Evolutionary conservation across 2,797 vertebrate genomes (phyloP).

Genomic region (Okamejei kenojei): DNA sequence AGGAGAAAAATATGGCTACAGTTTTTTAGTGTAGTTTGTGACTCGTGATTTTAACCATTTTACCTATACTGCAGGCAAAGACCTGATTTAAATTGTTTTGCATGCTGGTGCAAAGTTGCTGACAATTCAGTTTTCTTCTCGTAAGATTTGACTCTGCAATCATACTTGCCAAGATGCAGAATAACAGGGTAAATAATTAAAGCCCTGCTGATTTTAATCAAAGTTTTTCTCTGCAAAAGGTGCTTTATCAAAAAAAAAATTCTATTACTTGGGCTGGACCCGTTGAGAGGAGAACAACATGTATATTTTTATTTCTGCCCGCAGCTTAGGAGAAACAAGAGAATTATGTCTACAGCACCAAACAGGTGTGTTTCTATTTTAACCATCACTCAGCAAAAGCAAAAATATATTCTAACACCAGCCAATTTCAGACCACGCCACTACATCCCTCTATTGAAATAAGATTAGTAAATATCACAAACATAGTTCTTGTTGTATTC

Average conservation of each 20-base stretch:
- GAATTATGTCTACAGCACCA: neutral
- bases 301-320: neutral
- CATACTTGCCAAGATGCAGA: neutral
- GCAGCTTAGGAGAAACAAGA: neutral
- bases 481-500: neutral
- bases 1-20: neutral
- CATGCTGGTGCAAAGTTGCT: neutral
- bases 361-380: too few species aligned
- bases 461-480: neutral
- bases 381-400: neutral
- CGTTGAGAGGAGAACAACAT: neutral
- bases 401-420: neutral
- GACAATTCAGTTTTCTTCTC: neutral
- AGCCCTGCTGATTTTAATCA: neutral
- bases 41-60: neutral
- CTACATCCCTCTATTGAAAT: neutral
- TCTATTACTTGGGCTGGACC: constrained; percentile 6
- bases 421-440: neutral
- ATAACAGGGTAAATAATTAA: neutral
- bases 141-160: neutral
- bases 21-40: neutral
- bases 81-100: constrained; percentile 14
- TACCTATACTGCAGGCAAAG: neutral
- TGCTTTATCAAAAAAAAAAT: neutral
- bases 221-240: neutral